phyloP scores from a whole-genome alignment of 1,140 invertebrate genomes.

The Drosophila tsacasi region DNA sequence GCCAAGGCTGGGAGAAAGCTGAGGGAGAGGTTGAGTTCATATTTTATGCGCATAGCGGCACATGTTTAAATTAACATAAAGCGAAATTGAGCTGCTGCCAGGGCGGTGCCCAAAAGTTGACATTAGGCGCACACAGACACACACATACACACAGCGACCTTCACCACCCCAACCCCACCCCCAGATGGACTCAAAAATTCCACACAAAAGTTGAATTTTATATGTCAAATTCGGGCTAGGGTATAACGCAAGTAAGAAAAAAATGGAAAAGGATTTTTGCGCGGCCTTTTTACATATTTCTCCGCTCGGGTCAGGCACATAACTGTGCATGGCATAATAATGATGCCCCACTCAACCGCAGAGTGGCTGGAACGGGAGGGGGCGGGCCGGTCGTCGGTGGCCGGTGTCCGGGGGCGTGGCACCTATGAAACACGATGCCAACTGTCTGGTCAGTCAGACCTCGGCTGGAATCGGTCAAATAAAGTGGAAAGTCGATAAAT shows the following conservation, averaged over 20 bases:
- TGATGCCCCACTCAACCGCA: constrained; percentile 60
- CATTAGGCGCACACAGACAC: constrained; percentile 65
- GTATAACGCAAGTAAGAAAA: constrained; percentile 28
- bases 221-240: constrained; percentile 46
- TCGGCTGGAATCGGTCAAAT: constrained; percentile 41
- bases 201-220: constrained; percentile 78
- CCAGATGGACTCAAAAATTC: constrained; percentile 70
- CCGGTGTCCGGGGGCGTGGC: constrained; percentile 22
- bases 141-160: constrained; percentile 20
- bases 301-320: constrained; percentile 73
- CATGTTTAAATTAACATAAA: constrained; percentile 84
- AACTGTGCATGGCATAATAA: constrained; percentile 84
- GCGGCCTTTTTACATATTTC: constrained; percentile 73
- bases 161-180: constrained; percentile 8
- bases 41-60: constrained; percentile 83
- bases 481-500: constrained; percentile 55
- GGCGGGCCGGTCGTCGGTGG: not conserved
- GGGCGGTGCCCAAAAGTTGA: constrained; percentile 68
- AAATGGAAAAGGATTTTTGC: constrained; percentile 69
- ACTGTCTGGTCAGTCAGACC: constrained; percentile 43
- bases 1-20: not conserved
- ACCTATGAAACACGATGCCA: constrained; percentile 49
- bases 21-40: constrained; percentile 59
- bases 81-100: constrained; percentile 78
- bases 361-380: constrained; percentile 10